Conservation (phyloP, 2,113 vertebrate genomes). For the Amia ocellicauda region DNA sequence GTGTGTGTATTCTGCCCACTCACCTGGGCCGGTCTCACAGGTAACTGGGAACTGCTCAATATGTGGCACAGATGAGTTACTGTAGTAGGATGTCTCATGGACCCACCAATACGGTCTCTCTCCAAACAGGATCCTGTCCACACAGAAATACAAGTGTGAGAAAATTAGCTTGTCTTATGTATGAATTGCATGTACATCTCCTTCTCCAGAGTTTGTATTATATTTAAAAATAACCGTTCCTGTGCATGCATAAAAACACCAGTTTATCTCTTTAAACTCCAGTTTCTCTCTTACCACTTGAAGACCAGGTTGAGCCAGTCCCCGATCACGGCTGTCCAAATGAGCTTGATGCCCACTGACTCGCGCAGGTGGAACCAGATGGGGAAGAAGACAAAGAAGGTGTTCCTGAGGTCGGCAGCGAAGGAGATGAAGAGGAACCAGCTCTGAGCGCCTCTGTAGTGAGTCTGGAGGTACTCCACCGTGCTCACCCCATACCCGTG, state of each 20-base stretch:
- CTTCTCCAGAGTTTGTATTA: no score
- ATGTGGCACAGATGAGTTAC: conserved; percentile 57
- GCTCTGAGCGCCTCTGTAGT: conserved; percentile 78
- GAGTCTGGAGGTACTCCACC: conserved; percentile 82
- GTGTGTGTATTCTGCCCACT: no score
- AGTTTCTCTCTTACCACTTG: conserved; percentile 93
- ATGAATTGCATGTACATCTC: background rate
- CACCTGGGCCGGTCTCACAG: conserved; percentile 95
- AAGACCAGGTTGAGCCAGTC: conserved; percentile 97
- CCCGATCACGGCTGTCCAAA: conserved; percentile 94
- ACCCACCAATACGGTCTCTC: conserved; percentile 98
- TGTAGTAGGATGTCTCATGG: conserved; percentile 79
- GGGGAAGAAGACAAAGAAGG: conserved; percentile 93
- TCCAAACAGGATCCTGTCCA: conserved; percentile 88
- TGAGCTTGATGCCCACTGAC: conserved; percentile 82
- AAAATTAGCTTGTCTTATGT: background rate
- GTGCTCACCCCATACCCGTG: conserved; percentile 76
- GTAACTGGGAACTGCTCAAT: conserved; percentile 93
- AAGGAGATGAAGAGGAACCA: conserved; percentile 91
- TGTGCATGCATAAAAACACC: no score
- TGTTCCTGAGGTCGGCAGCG: conserved; percentile 89
- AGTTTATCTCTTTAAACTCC: no score
- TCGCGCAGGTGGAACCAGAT: conserved; percentile 87
- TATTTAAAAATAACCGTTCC: no score
- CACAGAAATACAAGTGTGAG: no score